Conservation (phyloP, 1,140 invertebrate species). For the Drosophila kanapiae region DNA sequence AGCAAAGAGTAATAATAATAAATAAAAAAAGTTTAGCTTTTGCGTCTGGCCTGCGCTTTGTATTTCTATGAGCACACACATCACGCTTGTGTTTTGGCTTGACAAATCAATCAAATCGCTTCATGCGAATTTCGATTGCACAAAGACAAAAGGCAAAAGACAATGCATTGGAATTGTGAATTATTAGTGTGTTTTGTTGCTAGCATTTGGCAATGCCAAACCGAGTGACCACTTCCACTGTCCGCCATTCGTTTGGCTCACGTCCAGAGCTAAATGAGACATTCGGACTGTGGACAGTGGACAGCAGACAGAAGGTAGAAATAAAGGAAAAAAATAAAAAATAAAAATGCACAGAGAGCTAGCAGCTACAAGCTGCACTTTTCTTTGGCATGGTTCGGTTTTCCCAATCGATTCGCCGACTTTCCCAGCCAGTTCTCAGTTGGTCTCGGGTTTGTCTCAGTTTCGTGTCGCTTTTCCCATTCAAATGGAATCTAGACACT, state of each 20-base stretch:
- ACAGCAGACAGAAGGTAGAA: constrained; percentile 26
- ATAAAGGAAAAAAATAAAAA: constrained; percentile 1
- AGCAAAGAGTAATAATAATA: constrained; percentile 23
- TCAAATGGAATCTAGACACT: constrained; percentile 23
- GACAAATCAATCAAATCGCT: constrained; percentile 54
- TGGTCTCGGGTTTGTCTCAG: constrained; percentile 11
- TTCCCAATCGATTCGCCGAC: constrained; percentile 46
- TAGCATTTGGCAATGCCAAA: constrained; percentile 37
- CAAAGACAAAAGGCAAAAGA: constrained; percentile 35
- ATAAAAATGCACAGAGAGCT: not conserved
- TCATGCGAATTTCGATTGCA: constrained; percentile 55
- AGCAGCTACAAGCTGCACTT: constrained; percentile 39
- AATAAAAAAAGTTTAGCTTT: constrained; percentile 11
- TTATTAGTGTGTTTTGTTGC: not conserved
- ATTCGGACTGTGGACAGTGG: constrained; percentile 6
- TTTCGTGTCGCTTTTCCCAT: constrained; percentile 43
- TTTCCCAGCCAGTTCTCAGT: constrained; percentile 43
- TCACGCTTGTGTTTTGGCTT: constrained; percentile 14
- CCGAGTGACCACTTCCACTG: constrained; percentile 44
- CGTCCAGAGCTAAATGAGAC: constrained; percentile 39
- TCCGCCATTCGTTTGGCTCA: constrained; percentile 54
- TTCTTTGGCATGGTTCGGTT: constrained; percentile 73
- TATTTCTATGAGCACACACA: constrained; percentile 7
- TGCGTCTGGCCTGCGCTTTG: not conserved
- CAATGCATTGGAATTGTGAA: constrained; percentile 40